Evolutionary conservation across 2,797 vertebrate species (phyloP), one percentile per base, ranked within the genome.

Genomic region (Coilia nasus): DNA sequence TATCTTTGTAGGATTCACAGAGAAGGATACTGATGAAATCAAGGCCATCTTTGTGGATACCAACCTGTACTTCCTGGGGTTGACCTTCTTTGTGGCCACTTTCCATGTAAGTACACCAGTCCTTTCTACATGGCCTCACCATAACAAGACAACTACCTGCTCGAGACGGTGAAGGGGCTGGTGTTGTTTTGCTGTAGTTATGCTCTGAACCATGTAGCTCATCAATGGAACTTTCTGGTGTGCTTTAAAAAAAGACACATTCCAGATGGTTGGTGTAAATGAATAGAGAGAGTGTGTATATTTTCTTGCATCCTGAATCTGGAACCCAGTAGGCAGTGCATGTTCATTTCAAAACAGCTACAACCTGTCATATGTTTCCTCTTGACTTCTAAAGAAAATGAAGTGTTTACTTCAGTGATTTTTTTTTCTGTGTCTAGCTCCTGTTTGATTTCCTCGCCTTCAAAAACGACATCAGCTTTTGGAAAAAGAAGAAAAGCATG

Each of bases 391-490:
- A 10, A 75, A 17, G 14, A 41, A 41, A 31, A 41, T 21, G 17
- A 75, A 6, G 31, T 19, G 31, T 31, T 19, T 44, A 11, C 11
- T 3, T 31, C 23, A 50, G 31, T 67, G 59, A 17, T 46, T 83
- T 90, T n/a, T 1, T 41, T 59, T 25, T 75, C 60, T 12, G 90
- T 86, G 91, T 93, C 7, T 90, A 99, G 98, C 97, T 99, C 82
- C 96, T 99, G 6, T 99, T 99, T 92, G 98, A 99, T 92, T 99
- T 99, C 88, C 94, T 99, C 92, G 98, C 98, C 0, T 99, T 99
- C 92, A 99, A 99, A 95, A 99, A 99, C 6, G 98, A 99, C 90
- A 99, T 99, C 93, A 99, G 97, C 90, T 99, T 99, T 91, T 99
- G 98, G 98, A 99, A 98, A 90, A 96, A 97, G 83, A 99, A 99